Evolutionary conservation across 2,797 vertebrate genomes (phyloP).

Genomic region (Halcyon badia): DNA sequence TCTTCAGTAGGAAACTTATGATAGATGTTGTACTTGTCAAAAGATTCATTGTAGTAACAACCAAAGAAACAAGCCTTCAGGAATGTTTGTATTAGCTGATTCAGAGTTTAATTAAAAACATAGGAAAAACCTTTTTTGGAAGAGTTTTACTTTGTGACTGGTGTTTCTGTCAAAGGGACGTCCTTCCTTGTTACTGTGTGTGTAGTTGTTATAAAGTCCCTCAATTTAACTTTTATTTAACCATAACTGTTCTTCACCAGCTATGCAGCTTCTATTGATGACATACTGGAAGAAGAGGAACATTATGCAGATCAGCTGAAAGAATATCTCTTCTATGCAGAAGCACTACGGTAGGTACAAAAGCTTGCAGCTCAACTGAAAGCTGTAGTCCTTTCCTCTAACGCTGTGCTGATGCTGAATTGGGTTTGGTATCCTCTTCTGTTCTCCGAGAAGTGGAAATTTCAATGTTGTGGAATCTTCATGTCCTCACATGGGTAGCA

Average conservation of each 20-base stretch:
- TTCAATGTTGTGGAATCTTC: neutral
- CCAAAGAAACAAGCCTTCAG: neutral
- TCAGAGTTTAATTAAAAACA: neutral
- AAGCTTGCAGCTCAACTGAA: neutral
- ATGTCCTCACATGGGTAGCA: neutral
- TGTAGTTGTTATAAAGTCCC: neutral
- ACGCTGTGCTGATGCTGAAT: neutral
- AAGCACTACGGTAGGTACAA: slow-evolving; percentile 88
- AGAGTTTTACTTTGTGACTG: neutral
- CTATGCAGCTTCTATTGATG: slow-evolving; percentile 94
- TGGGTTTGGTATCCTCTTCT: neutral
- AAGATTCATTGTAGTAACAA: neutral
- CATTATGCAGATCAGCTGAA: slow-evolving; percentile 97
- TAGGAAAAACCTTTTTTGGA: neutral
- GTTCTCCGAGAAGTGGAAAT: neutral
- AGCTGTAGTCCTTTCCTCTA: neutral
- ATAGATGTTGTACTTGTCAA: neutral
- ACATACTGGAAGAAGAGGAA: slow-evolving; percentile 96
- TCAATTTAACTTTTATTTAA: neutral
- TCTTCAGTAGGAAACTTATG: neutral
- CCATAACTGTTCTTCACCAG: slow-evolving; percentile 69
- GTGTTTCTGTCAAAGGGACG: neutral
- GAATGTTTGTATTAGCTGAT: neutral
- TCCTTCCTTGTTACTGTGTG: neutral
- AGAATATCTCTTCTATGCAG: slow-evolving; percentile 96